Evolutionary conservation across 64 coral and sea anemone species (phyloP).

Genomic region (Pachyseris speciosa): DNA sequence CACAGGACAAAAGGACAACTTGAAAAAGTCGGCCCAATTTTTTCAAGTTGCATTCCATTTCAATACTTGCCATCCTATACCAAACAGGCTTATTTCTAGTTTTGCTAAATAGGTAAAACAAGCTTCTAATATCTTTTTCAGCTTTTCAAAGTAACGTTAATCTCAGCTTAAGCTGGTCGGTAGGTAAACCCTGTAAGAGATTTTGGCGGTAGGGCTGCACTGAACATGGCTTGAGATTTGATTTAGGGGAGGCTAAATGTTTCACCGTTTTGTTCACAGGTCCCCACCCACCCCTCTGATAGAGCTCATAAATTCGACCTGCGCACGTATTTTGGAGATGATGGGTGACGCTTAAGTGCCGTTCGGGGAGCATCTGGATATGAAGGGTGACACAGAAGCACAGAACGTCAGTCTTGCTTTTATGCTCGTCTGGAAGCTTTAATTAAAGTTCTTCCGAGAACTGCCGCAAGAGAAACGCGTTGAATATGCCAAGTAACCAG

Average conservation of each 20-base stretch:
- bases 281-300: slow-evolving; percentile 79
- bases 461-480: slow-evolving; percentile 70
- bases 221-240: neutral
- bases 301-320: slow-evolving; percentile 29
- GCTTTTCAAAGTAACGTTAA: neutral
- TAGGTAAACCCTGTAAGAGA: too few species aligned
- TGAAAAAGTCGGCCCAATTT: too few species aligned
- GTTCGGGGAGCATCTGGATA: slow-evolving; percentile 81
- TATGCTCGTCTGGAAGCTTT: slow-evolving; percentile 68
- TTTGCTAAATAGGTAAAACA: too few species aligned
- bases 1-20: too few species aligned
- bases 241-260: neutral
- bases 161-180: neutral
- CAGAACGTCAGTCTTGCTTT: slow-evolving; percentile 62
- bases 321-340: slow-evolving; percentile 48
- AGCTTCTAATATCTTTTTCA: too few species aligned
- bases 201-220: too few species aligned
- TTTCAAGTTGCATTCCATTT: too few species aligned
- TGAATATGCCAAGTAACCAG: slow-evolving; percentile 83
- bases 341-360: slow-evolving; percentile 73
- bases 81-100: too few species aligned
- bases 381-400: slow-evolving; percentile 71
- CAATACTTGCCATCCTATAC: too few species aligned
- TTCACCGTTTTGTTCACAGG: slow-evolving; percentile 14
- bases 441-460: slow-evolving; percentile 72